phyloP scores from a whole-genome alignment of 2,797 vertebrate genomes.

The Mormyrus proboscirostris region DNA sequence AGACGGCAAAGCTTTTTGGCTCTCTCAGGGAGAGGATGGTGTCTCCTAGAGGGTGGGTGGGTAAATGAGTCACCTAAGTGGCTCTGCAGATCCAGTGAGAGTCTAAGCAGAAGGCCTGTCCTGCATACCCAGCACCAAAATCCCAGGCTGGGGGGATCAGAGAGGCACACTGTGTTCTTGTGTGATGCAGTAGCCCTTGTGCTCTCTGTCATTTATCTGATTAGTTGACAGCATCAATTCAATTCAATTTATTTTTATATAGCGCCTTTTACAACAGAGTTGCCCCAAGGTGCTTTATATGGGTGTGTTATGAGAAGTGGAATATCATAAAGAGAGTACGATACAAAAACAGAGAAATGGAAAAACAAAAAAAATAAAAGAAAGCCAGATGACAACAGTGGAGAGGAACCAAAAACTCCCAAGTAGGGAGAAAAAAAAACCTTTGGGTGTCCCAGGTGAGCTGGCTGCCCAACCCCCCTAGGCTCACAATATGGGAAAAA shows the following conservation, averaged over 20 bases:
- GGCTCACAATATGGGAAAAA: not conserved
- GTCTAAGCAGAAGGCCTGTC: not conserved
- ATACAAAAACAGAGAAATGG: not conserved
- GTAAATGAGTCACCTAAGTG: not conserved
- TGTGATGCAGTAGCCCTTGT: not conserved
- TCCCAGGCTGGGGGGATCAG: not conserved
- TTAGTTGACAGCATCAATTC: not conserved
- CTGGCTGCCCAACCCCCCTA: not conserved
- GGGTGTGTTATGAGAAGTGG: not conserved
- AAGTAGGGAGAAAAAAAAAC: not conserved
- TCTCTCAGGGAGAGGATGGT: not conserved
- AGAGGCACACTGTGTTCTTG: not conserved
- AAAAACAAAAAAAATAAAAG: not conserved
- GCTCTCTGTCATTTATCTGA: no score
- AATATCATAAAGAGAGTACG: not conserved
- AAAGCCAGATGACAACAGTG: not conserved
- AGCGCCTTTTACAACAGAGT: not conserved
- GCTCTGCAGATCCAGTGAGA: not conserved
- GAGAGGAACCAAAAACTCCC: not conserved
- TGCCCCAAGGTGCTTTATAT: not conserved
- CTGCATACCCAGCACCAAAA: not conserved
- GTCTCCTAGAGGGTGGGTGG: not conserved
- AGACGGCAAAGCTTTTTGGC: not conserved
- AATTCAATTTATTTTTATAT: not conserved
- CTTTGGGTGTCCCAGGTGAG: not conserved